Evolutionary conservation across 2,888 invertebrate genomes (phyloP).

Genomic region (Drosophila aldrichi): DNA sequence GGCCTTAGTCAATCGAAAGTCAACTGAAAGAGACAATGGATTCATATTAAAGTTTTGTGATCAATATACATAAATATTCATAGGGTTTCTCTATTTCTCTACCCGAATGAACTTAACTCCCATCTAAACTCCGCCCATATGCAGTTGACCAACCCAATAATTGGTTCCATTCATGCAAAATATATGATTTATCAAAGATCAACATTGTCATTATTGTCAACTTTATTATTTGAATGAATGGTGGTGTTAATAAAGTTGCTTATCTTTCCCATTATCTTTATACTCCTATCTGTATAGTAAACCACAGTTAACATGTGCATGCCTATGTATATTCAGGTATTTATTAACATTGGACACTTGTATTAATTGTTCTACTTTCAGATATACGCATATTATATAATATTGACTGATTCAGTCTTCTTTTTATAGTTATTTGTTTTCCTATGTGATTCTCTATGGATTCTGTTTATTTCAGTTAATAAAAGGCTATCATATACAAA

Average conservation of each 20-base stretch:
- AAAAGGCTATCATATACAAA: neutral
- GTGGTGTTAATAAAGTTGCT: slow-evolving; percentile 60
- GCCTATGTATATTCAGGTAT: slow-evolving; percentile 4
- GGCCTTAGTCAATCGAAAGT: slow-evolving; percentile 1
- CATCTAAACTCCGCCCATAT: slow-evolving; percentile 1
- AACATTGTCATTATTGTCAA: slow-evolving; percentile 22
- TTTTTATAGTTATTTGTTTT: neutral
- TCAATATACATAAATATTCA: neutral
- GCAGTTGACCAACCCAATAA: neutral
- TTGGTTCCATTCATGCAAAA: neutral
- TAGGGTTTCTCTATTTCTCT: neutral
- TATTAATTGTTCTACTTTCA: slow-evolving; percentile 45
- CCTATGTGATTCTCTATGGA: neutral
- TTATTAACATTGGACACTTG: slow-evolving; percentile 44
- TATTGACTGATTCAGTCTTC: neutral
- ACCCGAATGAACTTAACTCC: neutral
- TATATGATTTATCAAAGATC: slow-evolving; percentile 11
- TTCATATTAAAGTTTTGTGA: neutral
- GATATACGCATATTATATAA: slow-evolving; percentile 5
- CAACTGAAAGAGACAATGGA: slow-evolving; percentile 16
- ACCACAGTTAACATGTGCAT: slow-evolving; percentile 29
- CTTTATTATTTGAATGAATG: slow-evolving; percentile 10
- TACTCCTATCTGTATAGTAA: slow-evolving; percentile 26
- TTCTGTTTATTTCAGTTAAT: neutral
- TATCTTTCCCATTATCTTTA: slow-evolving; percentile 63